Evolutionary conservation across 1,140 invertebrate genomes (phyloP), one percentile per base, ranked within the genome.

Genomic region (Cherax quadricarinatus): DNA sequence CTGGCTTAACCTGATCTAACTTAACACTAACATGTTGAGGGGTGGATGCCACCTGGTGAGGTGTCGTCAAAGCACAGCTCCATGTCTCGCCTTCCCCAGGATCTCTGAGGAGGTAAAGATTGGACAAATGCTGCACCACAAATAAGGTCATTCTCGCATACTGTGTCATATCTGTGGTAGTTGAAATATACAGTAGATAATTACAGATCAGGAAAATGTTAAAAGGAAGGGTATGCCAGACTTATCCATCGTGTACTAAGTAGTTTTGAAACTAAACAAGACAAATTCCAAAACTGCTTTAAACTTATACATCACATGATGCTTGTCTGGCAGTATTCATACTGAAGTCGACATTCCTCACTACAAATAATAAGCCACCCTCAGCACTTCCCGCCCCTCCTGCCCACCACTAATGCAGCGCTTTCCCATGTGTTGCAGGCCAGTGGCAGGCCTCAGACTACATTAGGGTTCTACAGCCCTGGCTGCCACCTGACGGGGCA

Each of bases 351-450:
- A 48, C 57, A 21, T 48, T 70, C 66, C 66, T 41, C 73, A 30
- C 51, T 24, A 24, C 51, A 18, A 60, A 60, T 57, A 83, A 48
- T 78, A 51, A 49, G 30, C 78, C 73, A 88, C 49, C 30, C 51
- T 62, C 86, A 48, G 24, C 79, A 48, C 60, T 49, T 60, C 79
- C 24, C 57, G 24, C 78, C 78, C 78, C n/a, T n/a, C 57, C 48
- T 30, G 79, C 87, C 51, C 48, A 57, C 53, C 73, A 91, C 89
- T 91, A 91, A 91, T 73, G 60, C 82, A 49, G 89, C 75, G 51
- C 88, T 89, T 82, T 89, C 75, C 89, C 82, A 57, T 91, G 89
- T 91, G 89, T 91, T 91, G 89, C 89, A 91, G 89, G 89, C 89
- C 89, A 91, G 53, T 86, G 89, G 89, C 75, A 91, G 82, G 82